A percentile compares a stretch with the other conserved stretches of the same genome.
Evolutionary conservation across 2,113 vertebrate species (phyloP).

Genomic region (Gobius niger): DNA sequence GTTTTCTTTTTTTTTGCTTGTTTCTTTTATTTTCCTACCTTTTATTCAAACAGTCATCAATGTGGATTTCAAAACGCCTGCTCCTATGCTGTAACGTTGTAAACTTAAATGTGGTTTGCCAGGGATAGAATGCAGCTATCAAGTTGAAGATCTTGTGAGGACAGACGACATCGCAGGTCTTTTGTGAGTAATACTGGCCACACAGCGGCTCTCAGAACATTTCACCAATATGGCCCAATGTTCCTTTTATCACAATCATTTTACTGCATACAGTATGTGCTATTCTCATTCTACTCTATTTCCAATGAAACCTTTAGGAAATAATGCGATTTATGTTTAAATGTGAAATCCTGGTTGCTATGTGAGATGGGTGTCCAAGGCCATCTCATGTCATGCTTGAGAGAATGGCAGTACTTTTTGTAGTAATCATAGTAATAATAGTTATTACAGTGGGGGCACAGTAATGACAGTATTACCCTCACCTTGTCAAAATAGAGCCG

Average conservation of each 20-base stretch:
- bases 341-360: background rate
- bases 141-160: slow-evolving; percentile 17
- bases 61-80: slow-evolving; percentile 10
- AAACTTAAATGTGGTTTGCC: slow-evolving; percentile 38
- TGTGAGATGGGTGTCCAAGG: background rate
- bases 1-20: too few relatives aligned
- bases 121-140: slow-evolving; percentile 36
- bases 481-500: slow-evolving; percentile 50
- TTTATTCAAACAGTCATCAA: too few relatives aligned
- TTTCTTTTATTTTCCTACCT: too few relatives aligned
- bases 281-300: background rate
- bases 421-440: slow-evolving; percentile 27
- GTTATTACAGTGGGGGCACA: slow-evolving; percentile 45
- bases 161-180: slow-evolving; percentile 37
- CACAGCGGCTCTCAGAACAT: slow-evolving; percentile 41
- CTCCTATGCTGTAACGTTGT: background rate
- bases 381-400: background rate
- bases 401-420: slow-evolving; percentile 34
- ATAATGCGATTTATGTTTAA: background rate
- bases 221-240: slow-evolving; percentile 49
- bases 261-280: background rate
- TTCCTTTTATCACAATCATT: slow-evolving; percentile 26
- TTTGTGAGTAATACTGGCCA: slow-evolving; percentile 52
- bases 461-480: slow-evolving; percentile 51
- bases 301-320: background rate